Evolutionary conservation across 2,888 invertebrate species (phyloP), one percentile per base, ranked within the genome.

Genomic region (Thymelicus sylvestris): DNA sequence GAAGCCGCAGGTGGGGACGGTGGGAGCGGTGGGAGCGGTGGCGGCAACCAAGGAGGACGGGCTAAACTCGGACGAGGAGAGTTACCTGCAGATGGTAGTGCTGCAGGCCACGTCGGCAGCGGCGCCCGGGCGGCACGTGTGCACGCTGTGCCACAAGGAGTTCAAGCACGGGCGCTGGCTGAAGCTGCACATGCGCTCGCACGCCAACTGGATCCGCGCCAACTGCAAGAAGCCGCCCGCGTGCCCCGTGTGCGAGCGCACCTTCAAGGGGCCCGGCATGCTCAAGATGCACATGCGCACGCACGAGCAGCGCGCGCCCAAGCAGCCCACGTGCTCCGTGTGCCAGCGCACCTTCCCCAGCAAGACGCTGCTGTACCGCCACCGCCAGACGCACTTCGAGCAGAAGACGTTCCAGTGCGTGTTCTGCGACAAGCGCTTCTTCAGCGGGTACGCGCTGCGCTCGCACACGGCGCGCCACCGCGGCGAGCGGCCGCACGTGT

Each of bases 271-370:
- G 7, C 95, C 95, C 0, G 95, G 95, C 15, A 95, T 95, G 95
- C 81, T 95, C 47, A 95, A 95, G 77, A 95, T 95, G 95, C 95
- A 95, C 80, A 95, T 95, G 95, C 94, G 95, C 10, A 95, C 95
- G 0, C 95, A 95, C 84, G 95, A 95, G 77, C 87, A 94, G 76
- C 92, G 95, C 0, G 94, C 95, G 0, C 93, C 94, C 0, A 95
- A 94, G 77, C 94, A 94, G 74, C 95, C 95, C 0, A 94, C 95
- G 0, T 95, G 95, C 81, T 95, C 95, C 8, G 95, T 95, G 41
- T 95, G 95, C 81, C 94, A 94, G 74, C 94, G 95, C 6, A 93
- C 93, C 3, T 95, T 95, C 83, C 90, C 94, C 67, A 94, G 94
- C 60, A 95, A 95, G 81, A 95, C 95, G 0, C 86, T 95, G 15